Percentiles rank a stretch among this genome's conserved stretches.
phyloP scores from a whole-genome alignment of 2,113 vertebrate genomes.

The Cyanocitta stelleri region DNA sequence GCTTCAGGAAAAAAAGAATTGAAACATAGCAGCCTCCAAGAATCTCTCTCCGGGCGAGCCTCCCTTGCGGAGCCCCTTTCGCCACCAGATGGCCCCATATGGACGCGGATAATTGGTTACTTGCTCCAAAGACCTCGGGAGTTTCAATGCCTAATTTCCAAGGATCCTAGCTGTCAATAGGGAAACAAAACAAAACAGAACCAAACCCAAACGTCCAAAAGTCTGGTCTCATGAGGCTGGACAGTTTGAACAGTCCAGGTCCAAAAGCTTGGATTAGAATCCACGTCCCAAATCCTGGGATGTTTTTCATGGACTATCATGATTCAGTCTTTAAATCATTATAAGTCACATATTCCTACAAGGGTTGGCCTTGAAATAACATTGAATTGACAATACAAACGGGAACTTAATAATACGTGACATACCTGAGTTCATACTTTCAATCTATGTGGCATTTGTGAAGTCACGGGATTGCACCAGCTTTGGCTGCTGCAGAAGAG shows the following conservation, averaged over 20 bases:
- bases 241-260: neutral
- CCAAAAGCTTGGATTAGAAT: neutral
- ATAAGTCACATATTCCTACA: rapidly evolving
- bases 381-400: neutral
- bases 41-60: rapidly evolving
- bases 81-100: slow-evolving; percentile 19
- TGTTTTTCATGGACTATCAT: neutral
- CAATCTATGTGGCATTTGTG: neutral
- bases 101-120: neutral
- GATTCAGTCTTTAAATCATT: neutral
- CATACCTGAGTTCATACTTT: neutral
- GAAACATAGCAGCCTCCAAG: rapidly evolving
- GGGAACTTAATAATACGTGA: neutral
- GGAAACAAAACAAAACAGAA: neutral
- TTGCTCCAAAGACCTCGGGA: rapidly evolving
- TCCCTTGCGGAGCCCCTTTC: neutral
- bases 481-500: neutral
- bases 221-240: neutral
- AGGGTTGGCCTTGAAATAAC: neutral
- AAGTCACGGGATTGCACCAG: neutral
- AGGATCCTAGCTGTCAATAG: neutral
- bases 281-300: rapidly evolving
- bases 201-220: neutral
- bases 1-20: neutral
- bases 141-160: neutral